phyloP scores from a whole-genome alignment of 92 coral and sea anemone species.

The Micromussa lordhowensis region DNA sequence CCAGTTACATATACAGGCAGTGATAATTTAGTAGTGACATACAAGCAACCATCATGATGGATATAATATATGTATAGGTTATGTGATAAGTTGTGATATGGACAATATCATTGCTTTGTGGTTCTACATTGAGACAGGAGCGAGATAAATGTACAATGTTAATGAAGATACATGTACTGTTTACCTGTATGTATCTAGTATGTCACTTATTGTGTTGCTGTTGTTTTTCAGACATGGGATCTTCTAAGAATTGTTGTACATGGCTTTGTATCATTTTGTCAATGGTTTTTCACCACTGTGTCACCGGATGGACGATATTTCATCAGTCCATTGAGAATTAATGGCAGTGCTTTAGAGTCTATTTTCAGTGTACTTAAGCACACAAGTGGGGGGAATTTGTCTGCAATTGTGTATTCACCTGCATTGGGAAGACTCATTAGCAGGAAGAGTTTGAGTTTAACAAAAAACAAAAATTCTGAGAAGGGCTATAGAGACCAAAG shows the following conservation, averaged over 20 bases:
- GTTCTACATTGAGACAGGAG: too few species aligned
- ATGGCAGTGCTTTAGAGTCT: constrained; percentile 65
- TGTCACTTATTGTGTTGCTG: too few species aligned
- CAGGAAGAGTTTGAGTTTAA: constrained; percentile 24
- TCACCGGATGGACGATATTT: not conserved
- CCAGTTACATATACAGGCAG: too few species aligned
- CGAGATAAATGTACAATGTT: not conserved
- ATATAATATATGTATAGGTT: too few species aligned
- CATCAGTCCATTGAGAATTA: constrained; percentile 48
- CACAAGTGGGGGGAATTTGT: constrained; percentile 56
- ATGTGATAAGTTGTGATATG: too few species aligned
- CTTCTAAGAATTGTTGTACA: constrained; percentile 41
- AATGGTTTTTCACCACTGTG: constrained; percentile 45
- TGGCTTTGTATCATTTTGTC: constrained; percentile 43
- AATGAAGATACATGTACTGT: too few species aligned
- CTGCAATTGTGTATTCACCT: constrained; percentile 35
- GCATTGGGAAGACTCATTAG: constrained; percentile 47
- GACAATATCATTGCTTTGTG: too few species aligned
- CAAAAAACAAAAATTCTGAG: constrained; percentile 8
- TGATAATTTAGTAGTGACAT: too few species aligned
- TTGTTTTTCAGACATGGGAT: constrained; percentile 57
- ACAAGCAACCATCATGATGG: too few species aligned
- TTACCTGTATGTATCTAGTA: not conserved
- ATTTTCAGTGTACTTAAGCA: constrained; percentile 45
- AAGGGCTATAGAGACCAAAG: constrained; percentile 40